Percentiles rank a stretch among this genome's conserved stretches.
Evolutionary conservation across 1,140 invertebrate genomes (phyloP).

Genomic region (Lepidostoma basale): DNA sequence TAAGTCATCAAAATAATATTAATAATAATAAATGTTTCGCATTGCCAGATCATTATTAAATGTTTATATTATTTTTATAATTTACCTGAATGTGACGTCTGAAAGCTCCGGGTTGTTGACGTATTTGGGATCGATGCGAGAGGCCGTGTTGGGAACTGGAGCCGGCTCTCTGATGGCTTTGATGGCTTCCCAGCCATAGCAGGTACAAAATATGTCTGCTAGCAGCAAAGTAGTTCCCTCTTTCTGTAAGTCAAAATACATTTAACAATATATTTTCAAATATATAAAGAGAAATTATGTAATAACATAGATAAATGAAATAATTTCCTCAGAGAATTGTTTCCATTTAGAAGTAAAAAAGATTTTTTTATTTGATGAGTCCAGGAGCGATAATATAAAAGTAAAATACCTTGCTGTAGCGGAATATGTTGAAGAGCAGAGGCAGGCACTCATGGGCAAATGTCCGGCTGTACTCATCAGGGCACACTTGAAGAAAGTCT

Average conservation of each 20-base stretch:
- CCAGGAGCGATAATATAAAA: background rate
- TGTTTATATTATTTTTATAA: background rate
- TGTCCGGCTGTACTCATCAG: slow-evolving; percentile 82
- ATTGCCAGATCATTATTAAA: too few relatives aligned
- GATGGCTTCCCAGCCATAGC: slow-evolving; percentile 85
- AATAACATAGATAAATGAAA: too few relatives aligned
- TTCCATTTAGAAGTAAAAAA: too few relatives aligned
- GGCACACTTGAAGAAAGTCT: slow-evolving; percentile 87
- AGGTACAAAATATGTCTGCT: slow-evolving; percentile 88
- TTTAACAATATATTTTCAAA: too few relatives aligned
- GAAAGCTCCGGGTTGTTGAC: slow-evolving; percentile 91
- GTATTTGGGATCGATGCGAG: slow-evolving; percentile 87
- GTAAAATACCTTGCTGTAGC: slow-evolving; percentile 78
- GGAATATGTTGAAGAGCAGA: slow-evolving; percentile 86
- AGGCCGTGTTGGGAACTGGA: slow-evolving; percentile 62
- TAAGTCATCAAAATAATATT: too few relatives aligned
- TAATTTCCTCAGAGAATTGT: too few relatives aligned
- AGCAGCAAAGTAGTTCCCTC: slow-evolving; percentile 85
- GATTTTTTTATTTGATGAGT: too few relatives aligned
- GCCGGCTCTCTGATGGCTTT: slow-evolving; percentile 77
- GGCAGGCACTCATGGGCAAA: slow-evolving; percentile 90
- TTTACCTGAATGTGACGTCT: slow-evolving; percentile 82
- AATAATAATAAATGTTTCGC: too few relatives aligned
- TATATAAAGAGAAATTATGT: too few relatives aligned
- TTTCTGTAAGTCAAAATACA: slow-evolving; percentile 66